Conservation (phyloP, 2,888 invertebrate genomes). For the Cataglyphis albicans region DNA sequence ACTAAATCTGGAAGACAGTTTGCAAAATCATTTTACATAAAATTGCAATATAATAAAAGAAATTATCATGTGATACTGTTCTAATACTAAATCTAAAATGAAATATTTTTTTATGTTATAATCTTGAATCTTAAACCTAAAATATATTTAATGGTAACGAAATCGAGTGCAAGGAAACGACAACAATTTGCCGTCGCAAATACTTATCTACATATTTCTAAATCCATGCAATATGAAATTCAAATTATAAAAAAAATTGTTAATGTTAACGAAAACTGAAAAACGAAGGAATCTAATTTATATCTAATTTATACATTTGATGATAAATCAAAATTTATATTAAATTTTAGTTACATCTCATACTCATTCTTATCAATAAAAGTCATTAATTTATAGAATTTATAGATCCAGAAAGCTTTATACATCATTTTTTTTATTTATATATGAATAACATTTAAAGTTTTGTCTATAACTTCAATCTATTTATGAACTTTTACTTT, state of each 20-base stretch:
- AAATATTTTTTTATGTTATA: constrained; percentile 8
- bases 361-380: background rate
- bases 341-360: background rate
- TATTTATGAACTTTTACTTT: background rate
- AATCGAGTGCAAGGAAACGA: background rate
- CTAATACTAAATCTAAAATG: constrained; percentile 9
- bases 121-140: constrained; percentile 15
- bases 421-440: background rate
- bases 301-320: background rate
- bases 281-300: background rate
- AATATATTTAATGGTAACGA: constrained; percentile 6
- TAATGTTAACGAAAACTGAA: background rate
- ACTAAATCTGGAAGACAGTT: constrained; percentile 3
- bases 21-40: constrained; percentile 8
- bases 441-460: background rate
- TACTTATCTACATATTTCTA: background rate
- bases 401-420: background rate
- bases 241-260: constrained; percentile 36
- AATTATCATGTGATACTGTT: background rate
- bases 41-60: background rate
- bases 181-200: background rate
- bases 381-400: background rate
- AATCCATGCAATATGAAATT: background rate
- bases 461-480: background rate
- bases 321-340: background rate